Evolutionary conservation across 1,140 invertebrate genomes (phyloP), one percentile per base, ranked within the genome.

Genomic region (Drosophila pruinosa): DNA sequence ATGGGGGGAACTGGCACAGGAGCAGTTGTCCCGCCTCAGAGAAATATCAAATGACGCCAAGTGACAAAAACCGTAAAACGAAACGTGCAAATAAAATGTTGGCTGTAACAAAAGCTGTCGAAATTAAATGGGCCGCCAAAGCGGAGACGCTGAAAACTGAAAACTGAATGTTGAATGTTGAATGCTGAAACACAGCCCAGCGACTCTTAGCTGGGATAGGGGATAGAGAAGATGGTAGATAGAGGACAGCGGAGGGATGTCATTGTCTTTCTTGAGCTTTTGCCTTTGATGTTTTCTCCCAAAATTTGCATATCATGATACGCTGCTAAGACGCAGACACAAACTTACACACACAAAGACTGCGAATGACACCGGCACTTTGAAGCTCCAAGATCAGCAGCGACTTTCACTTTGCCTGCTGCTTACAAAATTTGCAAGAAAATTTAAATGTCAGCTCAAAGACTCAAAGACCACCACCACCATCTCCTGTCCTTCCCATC

Each of bases 1-100:
- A 7, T 19, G 22, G 3, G 28, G 2, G 53, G 14, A 8, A 24
- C 19, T 10, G n/a, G 10, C 28, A 34, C 4, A 34, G 59, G 43
- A 14, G 26, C 26, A 48, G 24, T 7, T 26, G 34, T 38, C 52
- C 14, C 48, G 61, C 31, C 56, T 38, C 26, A 22, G 39, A 39
- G 68, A 78, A 78, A 88, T 86, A 86, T 86, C 81, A 75, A 75
- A 85, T 85, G 75, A 76, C 80, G 80, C 54, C 80, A 85, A 86
- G 77, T 86, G 73, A 78, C 78, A 88, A 86, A 86, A 86, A 88
- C 77, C 77, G 81, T 86, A 86, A 86, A 86, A 81, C 81, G 82
- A 86, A 86, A 86, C 81, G 81, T 86, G 77, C 82, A 86, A 86
- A 86, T 86, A 86, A 86, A 86, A 86, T 86, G 82, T 86, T 86